Evolutionary conservation across 2,888 invertebrate genomes (phyloP), one percentile per base, ranked within the genome.

Genomic region (Biston stratarius): DNA sequence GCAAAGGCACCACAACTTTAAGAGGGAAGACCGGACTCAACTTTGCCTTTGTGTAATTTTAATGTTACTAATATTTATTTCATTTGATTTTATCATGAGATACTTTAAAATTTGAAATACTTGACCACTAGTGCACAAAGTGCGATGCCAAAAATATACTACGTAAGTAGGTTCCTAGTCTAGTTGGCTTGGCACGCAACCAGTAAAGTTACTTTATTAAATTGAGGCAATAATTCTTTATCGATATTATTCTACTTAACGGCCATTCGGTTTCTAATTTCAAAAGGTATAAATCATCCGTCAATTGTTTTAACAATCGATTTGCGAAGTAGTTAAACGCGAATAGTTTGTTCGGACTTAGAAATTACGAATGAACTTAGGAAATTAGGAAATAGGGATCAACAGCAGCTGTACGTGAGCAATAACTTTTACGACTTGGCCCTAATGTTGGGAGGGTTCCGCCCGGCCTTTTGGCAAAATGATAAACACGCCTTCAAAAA

Each of bases 281-380:
- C 15, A 38, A 15, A 14, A 6, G 14, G 11, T n/a, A 45, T 38
- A 38, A 38, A 48, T 7, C 36, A 45, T 15, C n/a, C 9, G 11
- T 52, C 14, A 14, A 44, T 61, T 44, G 52, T 47, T 64, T 60
- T 33, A 34, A 40, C 12, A 24, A 48, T 49, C 56, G 33, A 61
- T 65, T 61, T 12, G 60, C 55, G 8, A 47, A 53, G 48, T 55
- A 59, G 40, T 51, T 52, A 52, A 56, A 47, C 51, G n/a, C 10
- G 58, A 53, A 49, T 65, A 60, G 55, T 61, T 61, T n/a, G 55
- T 66, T 48, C 49, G 47, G 34, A 45, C 38, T 60, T 49, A 34
- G 60, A 63, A 63, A 64, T 60, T 68, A 61, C 63, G 69, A 69
- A 65, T 60, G 55, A 62, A 69, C 65, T 69, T 59, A 47, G 58